Percentiles rank a stretch among this genome's conserved stretches.
Evolutionary conservation across 2,888 invertebrate genomes (phyloP).

Genomic region (Zonitis immaculata): DNA sequence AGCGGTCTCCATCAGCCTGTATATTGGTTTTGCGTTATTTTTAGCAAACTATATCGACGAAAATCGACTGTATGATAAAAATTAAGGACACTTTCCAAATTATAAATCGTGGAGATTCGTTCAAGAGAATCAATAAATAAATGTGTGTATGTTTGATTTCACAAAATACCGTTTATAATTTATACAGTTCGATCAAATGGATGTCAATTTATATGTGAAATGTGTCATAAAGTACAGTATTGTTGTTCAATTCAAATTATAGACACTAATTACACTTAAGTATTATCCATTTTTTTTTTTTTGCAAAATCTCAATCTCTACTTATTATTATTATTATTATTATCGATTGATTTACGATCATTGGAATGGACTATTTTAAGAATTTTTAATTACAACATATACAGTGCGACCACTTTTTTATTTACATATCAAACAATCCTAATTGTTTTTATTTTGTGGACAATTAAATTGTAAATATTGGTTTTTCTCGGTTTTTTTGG

Average conservation of each 20-base stretch:
- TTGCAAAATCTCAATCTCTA: too few species aligned
- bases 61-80: too few species aligned
- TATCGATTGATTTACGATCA: not conserved
- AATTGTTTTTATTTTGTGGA: not conserved
- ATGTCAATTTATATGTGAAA: not conserved
- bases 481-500: not conserved
- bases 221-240: not conserved
- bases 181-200: not conserved
- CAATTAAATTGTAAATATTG: not conserved
- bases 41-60: too few species aligned
- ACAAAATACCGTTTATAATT: not conserved
- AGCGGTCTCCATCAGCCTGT: too few species aligned
- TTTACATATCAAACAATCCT: not conserved
- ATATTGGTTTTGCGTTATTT: too few species aligned
- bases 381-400: not conserved
- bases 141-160: not conserved
- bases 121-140: too few species aligned
- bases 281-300: not conserved
- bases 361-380: not conserved
- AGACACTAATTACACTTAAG: not conserved
- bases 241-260: not conserved
- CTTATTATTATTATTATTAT: not conserved
- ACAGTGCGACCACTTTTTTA: not conserved
- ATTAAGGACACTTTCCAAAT: too few species aligned
- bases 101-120: too few species aligned